Percentiles rank a stretch among this genome's conserved stretches.
Evolutionary conservation across 1,140 invertebrate species (phyloP).

Genomic region (Liolophura sinensis): DNA sequence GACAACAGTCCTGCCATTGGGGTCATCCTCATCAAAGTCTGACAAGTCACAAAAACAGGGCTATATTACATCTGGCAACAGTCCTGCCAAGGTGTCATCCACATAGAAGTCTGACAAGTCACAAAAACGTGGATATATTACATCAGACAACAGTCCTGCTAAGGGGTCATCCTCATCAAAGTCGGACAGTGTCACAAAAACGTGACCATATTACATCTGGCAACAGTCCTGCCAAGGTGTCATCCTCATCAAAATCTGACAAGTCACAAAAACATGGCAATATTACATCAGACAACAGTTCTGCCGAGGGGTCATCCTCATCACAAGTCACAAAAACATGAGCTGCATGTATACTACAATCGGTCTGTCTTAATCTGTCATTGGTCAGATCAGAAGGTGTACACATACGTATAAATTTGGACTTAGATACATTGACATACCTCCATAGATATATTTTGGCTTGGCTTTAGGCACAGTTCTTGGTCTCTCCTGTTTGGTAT

Average conservation of each 20-base stretch:
- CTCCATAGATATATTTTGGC: conserved; percentile 41
- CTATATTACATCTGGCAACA: too few relatives aligned
- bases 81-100: too few relatives aligned
- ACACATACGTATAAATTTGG: not conserved
- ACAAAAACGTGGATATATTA: too few relatives aligned
- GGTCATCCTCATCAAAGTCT: too few relatives aligned
- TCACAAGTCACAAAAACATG: conserved; percentile 4
- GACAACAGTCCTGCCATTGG: too few relatives aligned
- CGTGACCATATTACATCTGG: not conserved
- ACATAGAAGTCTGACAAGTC: too few relatives aligned
- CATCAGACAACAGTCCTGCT: conserved; percentile 42
- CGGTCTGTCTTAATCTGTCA: not conserved
- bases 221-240: not conserved
- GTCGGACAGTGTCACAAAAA: conserved; percentile 27
- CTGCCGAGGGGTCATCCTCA: conserved; percentile 11
- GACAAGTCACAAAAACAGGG: too few relatives aligned
- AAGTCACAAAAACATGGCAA: too few relatives aligned
- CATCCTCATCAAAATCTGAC: not conserved
- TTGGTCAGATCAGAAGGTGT: not conserved
- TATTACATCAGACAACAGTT: not conserved
- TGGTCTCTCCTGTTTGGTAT: conserved; percentile 30
- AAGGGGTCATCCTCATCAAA: conserved; percentile 53
- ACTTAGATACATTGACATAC: conserved; percentile 16
- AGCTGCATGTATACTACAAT: not conserved
- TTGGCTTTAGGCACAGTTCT: conserved; percentile 45